Conservation (phyloP, 2,888 invertebrate genomes). For the Dasysyrphus albostriatus region DNA sequence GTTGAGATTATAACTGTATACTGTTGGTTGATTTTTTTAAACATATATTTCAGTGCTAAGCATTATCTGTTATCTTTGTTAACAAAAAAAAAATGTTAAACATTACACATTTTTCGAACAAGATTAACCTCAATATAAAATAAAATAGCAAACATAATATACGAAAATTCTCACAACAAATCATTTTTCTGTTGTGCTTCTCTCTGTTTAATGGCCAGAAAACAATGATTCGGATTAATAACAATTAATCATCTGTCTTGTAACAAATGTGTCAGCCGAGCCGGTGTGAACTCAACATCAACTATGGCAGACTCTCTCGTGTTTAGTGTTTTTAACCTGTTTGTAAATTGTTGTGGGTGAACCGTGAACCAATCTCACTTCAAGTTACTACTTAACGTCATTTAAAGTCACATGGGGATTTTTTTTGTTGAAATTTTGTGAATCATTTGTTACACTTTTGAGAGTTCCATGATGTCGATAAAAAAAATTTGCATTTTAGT, state of each 20-base stretch:
- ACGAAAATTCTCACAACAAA: constrained; percentile 34
- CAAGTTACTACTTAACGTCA: constrained; percentile 34
- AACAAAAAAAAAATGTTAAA: background rate
- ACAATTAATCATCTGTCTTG: constrained; percentile 44
- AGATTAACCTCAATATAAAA: constrained; percentile 12
- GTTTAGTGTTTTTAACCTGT: background rate
- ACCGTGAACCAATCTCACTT: constrained; percentile 37
- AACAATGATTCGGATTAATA: constrained; percentile 42
- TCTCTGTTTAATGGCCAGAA: constrained; percentile 14
- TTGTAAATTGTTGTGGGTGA: constrained; percentile 20
- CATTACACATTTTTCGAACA: background rate
- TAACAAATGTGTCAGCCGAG: constrained; percentile 50
- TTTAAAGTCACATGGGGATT: constrained; percentile 4
- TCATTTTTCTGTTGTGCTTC: background rate
- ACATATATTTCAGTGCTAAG: background rate
- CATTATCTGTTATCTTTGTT: no score
- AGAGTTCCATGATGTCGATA: constrained; percentile 1
- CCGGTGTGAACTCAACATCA: constrained; percentile 46
- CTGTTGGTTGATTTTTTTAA: background rate
- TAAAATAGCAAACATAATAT: background rate
- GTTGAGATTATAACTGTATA: constrained; percentile 1
- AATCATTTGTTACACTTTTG: constrained; percentile 7
- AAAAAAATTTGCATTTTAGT: constrained; percentile 50
- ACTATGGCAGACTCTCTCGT: constrained; percentile 14
- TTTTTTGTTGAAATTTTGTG: background rate